Conservation (phyloP, 53 echinoderm and acorn worm genomes). For the Henricia sp. region DNA sequence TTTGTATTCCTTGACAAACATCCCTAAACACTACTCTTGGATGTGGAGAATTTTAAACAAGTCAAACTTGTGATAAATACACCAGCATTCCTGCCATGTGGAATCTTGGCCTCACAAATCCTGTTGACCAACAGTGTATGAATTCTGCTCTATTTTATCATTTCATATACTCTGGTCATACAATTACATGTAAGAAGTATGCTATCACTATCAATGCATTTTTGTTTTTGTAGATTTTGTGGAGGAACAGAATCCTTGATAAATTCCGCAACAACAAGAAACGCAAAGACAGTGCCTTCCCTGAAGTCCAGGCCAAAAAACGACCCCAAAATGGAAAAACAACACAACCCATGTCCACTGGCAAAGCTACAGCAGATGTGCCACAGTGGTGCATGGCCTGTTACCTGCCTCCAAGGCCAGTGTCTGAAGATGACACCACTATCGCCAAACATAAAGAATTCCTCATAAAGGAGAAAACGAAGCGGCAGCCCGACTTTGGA, state of each 20-base stretch:
- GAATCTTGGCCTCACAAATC: background rate
- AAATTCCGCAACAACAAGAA: constrained; percentile 36
- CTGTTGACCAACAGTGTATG: background rate
- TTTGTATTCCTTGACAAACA: too few species aligned
- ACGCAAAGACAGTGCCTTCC: background rate
- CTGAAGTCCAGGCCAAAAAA: constrained; percentile 27
- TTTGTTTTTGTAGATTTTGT: constrained; percentile 25
- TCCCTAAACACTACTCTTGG: too few species aligned
- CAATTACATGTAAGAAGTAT: background rate
- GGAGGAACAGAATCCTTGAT: constrained; percentile 47
- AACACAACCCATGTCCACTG: background rate
- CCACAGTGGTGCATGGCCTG: constrained; percentile 33
- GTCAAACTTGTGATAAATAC: too few species aligned
- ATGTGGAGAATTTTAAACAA: too few species aligned
- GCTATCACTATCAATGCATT: background rate
- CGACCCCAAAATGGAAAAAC: background rate
- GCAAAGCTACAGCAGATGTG: background rate
- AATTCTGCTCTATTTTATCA: background rate
- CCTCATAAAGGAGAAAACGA: constrained; percentile 14
- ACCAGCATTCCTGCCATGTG: background rate
- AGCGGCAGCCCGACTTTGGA: constrained; percentile 30
- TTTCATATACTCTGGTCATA: background rate
- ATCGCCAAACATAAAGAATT: constrained; percentile 25
- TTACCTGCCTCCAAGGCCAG: constrained; percentile 8
- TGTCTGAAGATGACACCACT: constrained; percentile 19